phyloP scores from a whole-genome alignment of 1,140 invertebrate species.

The Drosophila chauvacae region DNA sequence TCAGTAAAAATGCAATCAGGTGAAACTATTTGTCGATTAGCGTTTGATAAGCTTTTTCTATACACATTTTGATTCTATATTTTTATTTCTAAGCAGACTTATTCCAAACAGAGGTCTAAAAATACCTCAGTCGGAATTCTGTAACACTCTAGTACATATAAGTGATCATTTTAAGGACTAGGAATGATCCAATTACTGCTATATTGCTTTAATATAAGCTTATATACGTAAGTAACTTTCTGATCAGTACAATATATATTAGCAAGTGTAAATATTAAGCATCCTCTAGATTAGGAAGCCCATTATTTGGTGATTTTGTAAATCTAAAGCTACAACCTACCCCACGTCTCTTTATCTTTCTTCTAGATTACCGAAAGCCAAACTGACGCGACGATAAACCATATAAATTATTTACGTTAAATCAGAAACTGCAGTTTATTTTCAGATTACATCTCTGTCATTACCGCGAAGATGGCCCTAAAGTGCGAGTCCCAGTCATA shows the following conservation, averaged over 20 bases:
- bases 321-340: neutral
- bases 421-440: conserved; percentile 29
- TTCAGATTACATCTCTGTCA: conserved; percentile 40
- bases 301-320: neutral
- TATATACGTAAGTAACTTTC: neutral
- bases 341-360: neutral
- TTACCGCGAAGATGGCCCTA: conserved; percentile 25
- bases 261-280: neutral
- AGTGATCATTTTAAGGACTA: neutral
- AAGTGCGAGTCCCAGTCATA: conserved; percentile 24
- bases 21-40: neutral
- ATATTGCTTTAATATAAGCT: neutral
- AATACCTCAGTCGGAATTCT: neutral
- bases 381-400: conserved; percentile 3
- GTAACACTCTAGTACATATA: neutral
- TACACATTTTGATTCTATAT: neutral
- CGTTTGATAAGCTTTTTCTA: neutral
- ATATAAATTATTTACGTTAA: conserved; percentile 26
- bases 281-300: neutral
- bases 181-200: neutral
- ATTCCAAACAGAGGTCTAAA: neutral
- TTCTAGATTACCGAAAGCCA: neutral
- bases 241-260: neutral
- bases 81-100: neutral
- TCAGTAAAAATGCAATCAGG: conserved; percentile 20